Percentiles rank a stretch among this genome's conserved stretches.
Conservation (phyloP, 1,140 invertebrate species). For the Drosophila watanabei region DNA sequence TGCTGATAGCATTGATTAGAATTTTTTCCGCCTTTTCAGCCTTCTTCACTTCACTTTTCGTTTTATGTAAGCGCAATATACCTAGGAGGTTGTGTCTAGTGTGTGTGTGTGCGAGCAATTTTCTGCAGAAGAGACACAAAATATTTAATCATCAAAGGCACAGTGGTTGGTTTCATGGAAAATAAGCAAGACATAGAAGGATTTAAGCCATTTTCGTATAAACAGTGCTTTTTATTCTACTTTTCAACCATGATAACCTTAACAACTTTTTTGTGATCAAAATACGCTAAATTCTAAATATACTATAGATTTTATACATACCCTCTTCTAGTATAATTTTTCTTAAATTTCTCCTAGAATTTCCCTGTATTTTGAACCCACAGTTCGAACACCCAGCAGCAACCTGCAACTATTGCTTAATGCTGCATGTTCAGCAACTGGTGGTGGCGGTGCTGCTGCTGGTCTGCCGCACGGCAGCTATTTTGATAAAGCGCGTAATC, state of each 20-base stretch:
- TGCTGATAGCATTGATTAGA: conserved; percentile 71
- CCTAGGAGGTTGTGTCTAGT: conserved; percentile 6
- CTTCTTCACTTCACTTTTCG: conserved; percentile 50
- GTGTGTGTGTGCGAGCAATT: conserved; percentile 37
- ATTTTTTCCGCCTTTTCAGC: conserved; percentile 52
- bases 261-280: not conserved
- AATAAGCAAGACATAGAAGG: not conserved
- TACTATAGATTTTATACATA: too few relatives aligned
- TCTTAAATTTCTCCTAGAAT: conserved; percentile 14
- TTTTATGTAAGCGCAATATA: conserved; percentile 24
- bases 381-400: conserved; percentile 3
- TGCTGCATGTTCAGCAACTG: conserved; percentile 24
- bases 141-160: conserved; percentile 57
- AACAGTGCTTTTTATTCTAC: too few relatives aligned
- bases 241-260: too few relatives aligned
- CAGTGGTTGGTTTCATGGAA: conserved; percentile 19
- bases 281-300: not conserved
- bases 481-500: conserved; percentile 81
- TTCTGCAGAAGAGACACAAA: conserved; percentile 56
- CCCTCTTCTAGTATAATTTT: not conserved
- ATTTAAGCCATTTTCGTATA: not conserved
- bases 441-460: conserved; percentile 12
- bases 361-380: not conserved
- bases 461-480: conserved; percentile 32
- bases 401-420: conserved; percentile 36